A percentile compares a stretch with the other conserved stretches of the same genome.
Evolutionary conservation across 2,888 invertebrate genomes (phyloP).

Genomic region (Cybosia mesomella): DNA sequence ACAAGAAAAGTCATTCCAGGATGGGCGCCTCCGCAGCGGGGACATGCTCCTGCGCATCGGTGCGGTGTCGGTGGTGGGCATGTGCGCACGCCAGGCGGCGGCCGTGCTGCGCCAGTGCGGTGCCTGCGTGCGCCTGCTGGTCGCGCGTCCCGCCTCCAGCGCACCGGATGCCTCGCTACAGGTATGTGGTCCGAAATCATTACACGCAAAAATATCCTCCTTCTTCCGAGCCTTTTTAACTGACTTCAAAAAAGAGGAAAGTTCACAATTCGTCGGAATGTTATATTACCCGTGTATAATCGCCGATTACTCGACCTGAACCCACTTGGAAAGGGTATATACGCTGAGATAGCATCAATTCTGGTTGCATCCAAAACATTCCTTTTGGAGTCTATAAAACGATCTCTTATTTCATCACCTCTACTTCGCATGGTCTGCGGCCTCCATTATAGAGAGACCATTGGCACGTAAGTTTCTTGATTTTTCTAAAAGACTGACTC

Average conservation of each 20-base stretch:
- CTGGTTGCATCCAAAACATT: no score
- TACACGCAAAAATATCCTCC: background rate
- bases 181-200: constrained; percentile 10
- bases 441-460: no score
- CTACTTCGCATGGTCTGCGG: no score
- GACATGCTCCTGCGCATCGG: constrained; percentile 97
- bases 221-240: background rate
- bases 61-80: constrained; percentile 95
- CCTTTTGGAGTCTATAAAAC: no score
- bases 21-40: constrained; percentile 95
- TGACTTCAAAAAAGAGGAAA: background rate
- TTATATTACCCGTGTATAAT: no score
- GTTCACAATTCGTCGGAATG: no score
- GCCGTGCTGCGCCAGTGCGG: constrained; percentile 96
- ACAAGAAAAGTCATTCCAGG: constrained; percentile 83
- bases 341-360: no score
- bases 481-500: no score
- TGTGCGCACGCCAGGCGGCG: constrained; percentile 97
- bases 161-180: constrained; percentile 39
- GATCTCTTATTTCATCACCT: no score
- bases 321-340: no score
- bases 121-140: constrained; percentile 94
- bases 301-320: no score
- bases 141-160: constrained; percentile 89
- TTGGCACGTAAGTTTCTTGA: no score